Evolutionary conservation across 2,797 vertebrate genomes (phyloP).

Genomic region (Acipenser oxyrinchus): DNA sequence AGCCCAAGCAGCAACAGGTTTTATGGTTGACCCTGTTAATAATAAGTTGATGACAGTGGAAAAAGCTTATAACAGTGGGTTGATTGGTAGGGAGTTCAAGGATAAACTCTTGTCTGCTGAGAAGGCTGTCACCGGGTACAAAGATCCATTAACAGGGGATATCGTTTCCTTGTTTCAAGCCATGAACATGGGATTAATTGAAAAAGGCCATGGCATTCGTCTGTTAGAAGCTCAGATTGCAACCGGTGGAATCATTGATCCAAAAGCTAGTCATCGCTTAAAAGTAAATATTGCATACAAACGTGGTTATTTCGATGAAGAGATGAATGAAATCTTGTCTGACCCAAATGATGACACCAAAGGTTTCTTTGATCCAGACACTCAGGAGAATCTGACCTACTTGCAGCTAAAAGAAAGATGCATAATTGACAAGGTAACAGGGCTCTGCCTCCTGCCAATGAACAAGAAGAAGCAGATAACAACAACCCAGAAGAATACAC

Average conservation of each 20-base stretch:
- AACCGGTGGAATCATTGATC: conserved; percentile 94
- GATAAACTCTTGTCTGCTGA: conserved; percentile 89
- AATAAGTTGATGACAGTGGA: conserved; percentile 83
- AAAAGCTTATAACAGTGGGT: conserved; percentile 75
- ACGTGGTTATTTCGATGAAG: conserved; percentile 84
- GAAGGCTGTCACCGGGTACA: conserved; percentile 90
- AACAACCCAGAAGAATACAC: conserved; percentile 76
- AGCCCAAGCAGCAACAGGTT: conserved; percentile 92
- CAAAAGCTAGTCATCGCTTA: conserved; percentile 84
- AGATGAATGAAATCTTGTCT: conserved; percentile 84
- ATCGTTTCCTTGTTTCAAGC: conserved; percentile 94
- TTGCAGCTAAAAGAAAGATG: conserved; percentile 87
- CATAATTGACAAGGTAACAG: conserved; percentile 76
- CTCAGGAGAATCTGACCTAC: conserved; percentile 94
- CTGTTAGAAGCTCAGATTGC: conserved; percentile 95
- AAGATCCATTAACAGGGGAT: conserved; percentile 79
- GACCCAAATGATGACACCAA: conserved; percentile 67
- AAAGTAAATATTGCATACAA: conserved; percentile 81
- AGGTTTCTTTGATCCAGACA: conserved; percentile 97
- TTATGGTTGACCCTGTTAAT: conserved; percentile 91
- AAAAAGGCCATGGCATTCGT: conserved; percentile 90
- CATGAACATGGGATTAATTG: conserved; percentile 91
- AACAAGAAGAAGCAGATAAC: conserved; percentile 71
- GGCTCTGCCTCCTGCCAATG: conserved; percentile 79
- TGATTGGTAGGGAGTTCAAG: conserved; percentile 89